Conservation (phyloP, 2,888 invertebrate species). For the Camponotus fellah region DNA sequence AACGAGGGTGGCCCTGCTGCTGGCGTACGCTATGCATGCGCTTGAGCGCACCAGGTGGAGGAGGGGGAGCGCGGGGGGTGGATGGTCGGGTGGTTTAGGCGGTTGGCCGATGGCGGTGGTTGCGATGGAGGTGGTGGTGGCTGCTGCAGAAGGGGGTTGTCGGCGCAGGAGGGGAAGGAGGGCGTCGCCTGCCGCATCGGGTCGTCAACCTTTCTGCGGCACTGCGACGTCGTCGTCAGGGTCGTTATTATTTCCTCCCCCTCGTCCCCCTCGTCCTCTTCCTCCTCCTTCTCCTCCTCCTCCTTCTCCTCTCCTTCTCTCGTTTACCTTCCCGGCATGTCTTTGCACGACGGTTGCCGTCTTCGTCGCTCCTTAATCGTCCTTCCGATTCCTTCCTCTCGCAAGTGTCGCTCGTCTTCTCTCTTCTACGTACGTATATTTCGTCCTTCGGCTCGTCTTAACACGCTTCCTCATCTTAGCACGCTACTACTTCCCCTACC, state of each 20-base stretch:
- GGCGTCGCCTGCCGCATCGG: constrained; percentile 83
- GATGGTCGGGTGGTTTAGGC: constrained; percentile 61
- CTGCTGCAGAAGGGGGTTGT: constrained; percentile 63
- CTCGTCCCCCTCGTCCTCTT: constrained; percentile 33
- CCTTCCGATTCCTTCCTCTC: constrained; percentile 44
- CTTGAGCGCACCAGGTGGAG: constrained; percentile 64
- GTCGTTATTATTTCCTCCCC: constrained; percentile 82
- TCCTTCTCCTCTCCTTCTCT: constrained; percentile 28
- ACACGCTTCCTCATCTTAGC: constrained; percentile 34
- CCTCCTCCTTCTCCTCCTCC: constrained; percentile 71
- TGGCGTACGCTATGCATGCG: constrained; percentile 74
- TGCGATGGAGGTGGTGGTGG: constrained; percentile 68
- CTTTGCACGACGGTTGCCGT: no score
- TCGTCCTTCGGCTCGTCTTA: constrained; percentile 40
- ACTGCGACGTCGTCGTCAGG: constrained; percentile 84
- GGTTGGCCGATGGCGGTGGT: constrained; percentile 64
- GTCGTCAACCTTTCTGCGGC: constrained; percentile 86
- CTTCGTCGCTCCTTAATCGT: constrained; percentile 29
- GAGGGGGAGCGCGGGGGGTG: constrained; percentile 17
- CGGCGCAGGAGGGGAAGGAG: constrained; percentile 77
- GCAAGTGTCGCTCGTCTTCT: constrained; percentile 29
- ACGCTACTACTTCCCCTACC: constrained; percentile 13
- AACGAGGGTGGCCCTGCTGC: constrained; percentile 47
- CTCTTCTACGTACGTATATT: not conserved
- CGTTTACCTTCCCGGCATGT: constrained; percentile 48